Evolutionary conservation across 53 echinoderm and acorn worm species (phyloP).

Genomic region (Henricia sp.): DNA sequence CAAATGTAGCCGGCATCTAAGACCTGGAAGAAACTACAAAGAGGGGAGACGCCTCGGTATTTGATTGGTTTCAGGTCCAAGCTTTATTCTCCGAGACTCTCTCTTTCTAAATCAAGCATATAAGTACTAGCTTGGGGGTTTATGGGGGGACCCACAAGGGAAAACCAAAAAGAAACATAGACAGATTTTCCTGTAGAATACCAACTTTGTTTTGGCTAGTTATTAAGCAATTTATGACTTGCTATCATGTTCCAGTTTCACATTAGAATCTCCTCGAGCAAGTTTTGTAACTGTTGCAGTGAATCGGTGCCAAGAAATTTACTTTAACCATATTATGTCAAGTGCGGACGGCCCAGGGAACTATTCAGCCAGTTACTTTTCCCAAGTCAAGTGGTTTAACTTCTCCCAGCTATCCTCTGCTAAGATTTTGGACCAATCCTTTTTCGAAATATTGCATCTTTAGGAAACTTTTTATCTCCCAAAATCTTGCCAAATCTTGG

Average conservation of each 20-base stretch:
- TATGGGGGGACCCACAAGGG: constrained; percentile 3
- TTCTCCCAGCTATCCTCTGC: no score
- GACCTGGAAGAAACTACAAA: constrained; percentile 28
- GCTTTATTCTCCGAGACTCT: constrained; percentile 38
- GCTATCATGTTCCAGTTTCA: constrained; percentile 56
- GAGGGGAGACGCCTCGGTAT: constrained; percentile 21
- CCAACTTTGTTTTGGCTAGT: constrained; percentile 50
- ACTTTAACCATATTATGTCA: no score
- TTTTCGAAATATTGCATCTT: no score
- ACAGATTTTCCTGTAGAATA: constrained; percentile 48
- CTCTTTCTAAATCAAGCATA: constrained; percentile 35
- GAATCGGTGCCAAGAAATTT: no score
- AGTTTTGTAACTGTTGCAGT: no score
- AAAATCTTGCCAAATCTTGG: background rate
- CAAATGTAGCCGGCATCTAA: constrained; percentile 2
- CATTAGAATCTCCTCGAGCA: constrained; percentile 24
- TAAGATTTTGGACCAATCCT: no score
- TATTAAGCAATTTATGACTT: constrained; percentile 47
- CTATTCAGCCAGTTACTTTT: no score
- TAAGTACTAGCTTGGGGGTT: constrained; percentile 54
- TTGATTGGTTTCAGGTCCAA: constrained; percentile 58
- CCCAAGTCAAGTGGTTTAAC: no score
- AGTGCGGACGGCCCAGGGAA: no score
- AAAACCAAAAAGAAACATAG: background rate
- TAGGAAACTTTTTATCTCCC: no score